These are phyloP conservation scores for Drosophila oshimai DNA, from an alignment of 1,140 invertebrate genomes.

Conservation along the genomic window DNA sequence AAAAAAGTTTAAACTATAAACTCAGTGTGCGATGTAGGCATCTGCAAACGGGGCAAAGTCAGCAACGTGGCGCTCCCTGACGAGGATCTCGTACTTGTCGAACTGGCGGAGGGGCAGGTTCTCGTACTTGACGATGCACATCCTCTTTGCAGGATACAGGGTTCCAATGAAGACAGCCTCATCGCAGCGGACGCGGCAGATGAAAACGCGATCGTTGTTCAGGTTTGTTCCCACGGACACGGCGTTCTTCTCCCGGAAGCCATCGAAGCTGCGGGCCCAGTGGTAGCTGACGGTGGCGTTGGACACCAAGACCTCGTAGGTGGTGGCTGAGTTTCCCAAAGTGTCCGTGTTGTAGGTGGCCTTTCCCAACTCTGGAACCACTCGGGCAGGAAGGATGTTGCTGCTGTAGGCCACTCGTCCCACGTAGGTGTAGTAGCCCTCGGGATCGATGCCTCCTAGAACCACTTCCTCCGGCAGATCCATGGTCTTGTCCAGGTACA, in stretches of 20 bases:
- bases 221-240: constrained; percentile 44
- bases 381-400: constrained; percentile 40
- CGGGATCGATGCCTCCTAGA: constrained; percentile 33
- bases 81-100: constrained; percentile 51
- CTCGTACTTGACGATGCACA: constrained; percentile 31
- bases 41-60: background rate
- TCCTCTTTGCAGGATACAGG: background rate
- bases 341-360: constrained; percentile 40
- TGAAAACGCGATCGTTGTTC: constrained; percentile 34
- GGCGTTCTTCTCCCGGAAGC: constrained; percentile 41
- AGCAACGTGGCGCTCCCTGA: constrained; percentile 9
- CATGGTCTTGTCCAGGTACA: constrained; percentile 7
- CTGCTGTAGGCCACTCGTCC: constrained; percentile 14
- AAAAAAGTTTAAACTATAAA: too few species aligned
- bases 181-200: constrained; percentile 26
- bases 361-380: constrained; percentile 30
- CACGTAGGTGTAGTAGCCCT: constrained; percentile 52
- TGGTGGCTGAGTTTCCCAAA: background rate
- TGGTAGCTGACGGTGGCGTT: constrained; percentile 48
- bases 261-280: constrained; percentile 54
- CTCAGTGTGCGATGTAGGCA: background rate
- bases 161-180: constrained; percentile 38
- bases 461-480: constrained; percentile 37
- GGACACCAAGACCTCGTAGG: constrained; percentile 32
- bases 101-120: background rate